Conservation (phyloP, 2,113 vertebrate species). For the Cyanoderma ruficeps region DNA sequence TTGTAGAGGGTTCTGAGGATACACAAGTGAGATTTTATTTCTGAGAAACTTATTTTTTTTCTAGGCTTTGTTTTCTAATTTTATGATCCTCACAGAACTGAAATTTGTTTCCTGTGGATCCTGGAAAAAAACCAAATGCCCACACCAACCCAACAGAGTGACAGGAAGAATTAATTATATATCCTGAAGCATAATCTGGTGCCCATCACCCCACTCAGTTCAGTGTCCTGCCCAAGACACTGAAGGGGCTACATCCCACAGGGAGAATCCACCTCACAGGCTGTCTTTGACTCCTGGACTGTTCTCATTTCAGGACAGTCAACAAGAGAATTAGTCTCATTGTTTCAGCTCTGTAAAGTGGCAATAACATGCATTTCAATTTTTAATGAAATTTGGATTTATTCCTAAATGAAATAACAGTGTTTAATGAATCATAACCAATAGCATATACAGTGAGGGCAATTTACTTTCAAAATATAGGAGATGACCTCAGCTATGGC, state of each 20-base stretch:
- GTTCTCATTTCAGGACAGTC: neutral
- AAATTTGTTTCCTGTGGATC: neutral
- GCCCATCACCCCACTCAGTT: neutral
- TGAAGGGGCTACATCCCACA: fast-evolving
- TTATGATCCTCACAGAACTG: neutral
- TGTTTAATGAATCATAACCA: neutral
- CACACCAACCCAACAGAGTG: neutral
- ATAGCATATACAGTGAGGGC: neutral
- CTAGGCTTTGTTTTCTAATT: neutral
- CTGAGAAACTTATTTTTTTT: neutral
- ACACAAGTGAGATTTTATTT: neutral
- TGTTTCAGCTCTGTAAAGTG: neutral
- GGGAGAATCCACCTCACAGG: neutral
- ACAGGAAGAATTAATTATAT: neutral
- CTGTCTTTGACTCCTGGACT: neutral
- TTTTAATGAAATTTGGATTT: neutral
- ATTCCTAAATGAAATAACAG: neutral
- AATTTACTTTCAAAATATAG: neutral
- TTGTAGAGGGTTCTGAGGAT: neutral
- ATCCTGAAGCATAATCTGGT: neutral
- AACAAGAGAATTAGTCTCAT: neutral
- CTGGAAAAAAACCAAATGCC: neutral
- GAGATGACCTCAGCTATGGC: neutral
- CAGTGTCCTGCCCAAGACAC: neutral
- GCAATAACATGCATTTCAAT: neutral